Evolutionary conservation across 2,113 vertebrate genomes (phyloP).

Genomic region (Falco punctatus): DNA sequence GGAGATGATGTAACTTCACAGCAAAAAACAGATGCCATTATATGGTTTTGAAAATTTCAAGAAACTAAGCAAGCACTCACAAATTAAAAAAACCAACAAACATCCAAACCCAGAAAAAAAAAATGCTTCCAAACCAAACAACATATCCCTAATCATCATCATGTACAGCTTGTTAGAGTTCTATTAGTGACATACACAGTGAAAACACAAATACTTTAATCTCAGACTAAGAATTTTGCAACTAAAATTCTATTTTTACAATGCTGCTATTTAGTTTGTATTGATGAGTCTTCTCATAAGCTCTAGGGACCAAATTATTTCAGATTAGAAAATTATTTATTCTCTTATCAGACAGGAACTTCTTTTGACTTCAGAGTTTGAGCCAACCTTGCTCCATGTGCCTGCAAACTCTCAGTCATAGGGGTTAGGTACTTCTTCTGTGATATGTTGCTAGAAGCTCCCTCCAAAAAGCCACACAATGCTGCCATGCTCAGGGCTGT

Average conservation of each 20-base stretch:
- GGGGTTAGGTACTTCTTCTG: not conserved
- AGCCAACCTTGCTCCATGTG: not conserved
- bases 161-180: not conserved
- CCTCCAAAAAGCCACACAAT: not conserved
- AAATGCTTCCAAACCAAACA: not conserved
- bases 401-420: not conserved
- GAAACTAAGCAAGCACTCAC: not conserved
- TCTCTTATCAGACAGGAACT: not conserved
- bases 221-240: not conserved
- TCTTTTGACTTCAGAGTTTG: not conserved
- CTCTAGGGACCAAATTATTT: not conserved
- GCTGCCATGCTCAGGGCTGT: not conserved
- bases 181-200: not conserved
- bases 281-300: not conserved
- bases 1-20: not conserved
- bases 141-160: not conserved
- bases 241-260: not conserved
- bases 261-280: not conserved
- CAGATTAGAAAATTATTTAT: not conserved
- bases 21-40: conserved; percentile 9
- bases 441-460: not conserved
- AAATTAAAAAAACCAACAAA: not conserved
- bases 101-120: not conserved
- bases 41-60: not conserved
- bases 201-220: not conserved